Conservation (phyloP, 2,113 vertebrate species). For the Gymnorhina tibicen region DNA sequence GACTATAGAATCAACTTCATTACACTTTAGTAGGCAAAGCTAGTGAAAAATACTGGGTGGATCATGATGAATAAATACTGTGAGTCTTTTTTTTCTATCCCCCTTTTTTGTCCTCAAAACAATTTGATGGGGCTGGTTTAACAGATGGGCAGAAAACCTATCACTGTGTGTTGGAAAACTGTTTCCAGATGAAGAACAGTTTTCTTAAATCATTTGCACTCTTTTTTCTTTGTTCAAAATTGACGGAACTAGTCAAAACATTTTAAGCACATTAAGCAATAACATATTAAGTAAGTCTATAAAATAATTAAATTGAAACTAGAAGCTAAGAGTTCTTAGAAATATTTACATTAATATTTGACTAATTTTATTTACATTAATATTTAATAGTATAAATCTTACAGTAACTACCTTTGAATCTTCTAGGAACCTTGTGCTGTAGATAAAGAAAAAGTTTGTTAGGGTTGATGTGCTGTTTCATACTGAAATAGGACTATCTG, state of each 20-base stretch:
- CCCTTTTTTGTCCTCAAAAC: slow-evolving; percentile 44
- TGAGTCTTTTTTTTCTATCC: neutral
- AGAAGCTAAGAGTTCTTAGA: slow-evolving; percentile 26
- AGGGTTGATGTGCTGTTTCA: neutral
- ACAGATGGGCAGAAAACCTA: slow-evolving; percentile 61
- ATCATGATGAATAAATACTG: slow-evolving; percentile 24
- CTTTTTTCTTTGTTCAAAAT: slow-evolving; percentile 54
- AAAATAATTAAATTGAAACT: slow-evolving; percentile 46
- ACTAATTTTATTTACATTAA: slow-evolving; percentile 47
- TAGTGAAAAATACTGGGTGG: slow-evolving; percentile 23
- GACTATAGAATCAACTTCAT: neutral
- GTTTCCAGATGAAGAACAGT: slow-evolving; percentile 54
- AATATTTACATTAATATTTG: slow-evolving; percentile 57
- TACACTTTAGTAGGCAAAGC: slow-evolving; percentile 18
- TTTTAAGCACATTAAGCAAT: slow-evolving; percentile 48
- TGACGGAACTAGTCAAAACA: slow-evolving; percentile 63
- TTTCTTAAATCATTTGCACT: slow-evolving; percentile 48
- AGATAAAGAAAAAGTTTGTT: neutral
- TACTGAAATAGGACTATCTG: neutral
- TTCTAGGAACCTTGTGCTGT: neutral
- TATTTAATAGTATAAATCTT: slow-evolving; percentile 3
- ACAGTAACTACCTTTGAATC: neutral
- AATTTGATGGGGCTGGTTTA: slow-evolving; percentile 40
- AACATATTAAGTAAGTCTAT: slow-evolving; percentile 57
- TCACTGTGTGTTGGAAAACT: slow-evolving; percentile 25